Conservation (phyloP, 37 sponge, comb jelly and placozoan species). For the Axinella damicornis region DNA sequence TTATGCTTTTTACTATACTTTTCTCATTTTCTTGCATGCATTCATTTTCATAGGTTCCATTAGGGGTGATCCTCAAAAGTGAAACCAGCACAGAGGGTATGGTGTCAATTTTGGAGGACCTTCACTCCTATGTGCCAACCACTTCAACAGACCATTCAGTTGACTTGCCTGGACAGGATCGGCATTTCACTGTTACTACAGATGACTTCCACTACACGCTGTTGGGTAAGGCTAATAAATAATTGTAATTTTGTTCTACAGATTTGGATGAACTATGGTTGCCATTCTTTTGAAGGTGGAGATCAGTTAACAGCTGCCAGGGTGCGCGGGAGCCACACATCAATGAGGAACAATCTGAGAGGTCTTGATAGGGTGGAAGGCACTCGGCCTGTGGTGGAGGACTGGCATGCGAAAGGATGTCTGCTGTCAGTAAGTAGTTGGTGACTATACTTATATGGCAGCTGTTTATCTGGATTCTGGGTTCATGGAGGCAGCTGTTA, state of each 20-base stretch:
- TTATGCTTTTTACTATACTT: too few species aligned
- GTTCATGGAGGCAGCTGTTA: too few species aligned
- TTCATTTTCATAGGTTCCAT: neutral
- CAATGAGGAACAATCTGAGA: neutral
- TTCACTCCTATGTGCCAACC: conserved; percentile 12
- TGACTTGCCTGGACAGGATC: too few species aligned
- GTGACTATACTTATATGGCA: too few species aligned
- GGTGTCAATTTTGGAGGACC: conserved; percentile 15
- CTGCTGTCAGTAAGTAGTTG: too few species aligned
- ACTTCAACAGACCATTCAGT: conserved; percentile 13
- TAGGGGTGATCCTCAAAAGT: neutral
- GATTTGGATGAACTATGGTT: too few species aligned
- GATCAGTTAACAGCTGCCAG: conserved; percentile 31
- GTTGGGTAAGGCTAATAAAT: neutral
- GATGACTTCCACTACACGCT: too few species aligned
- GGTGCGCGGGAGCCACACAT: neutral
- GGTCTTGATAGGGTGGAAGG: neutral
- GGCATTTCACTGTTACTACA: too few species aligned
- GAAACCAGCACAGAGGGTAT: neutral
- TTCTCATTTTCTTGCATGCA: too few species aligned
- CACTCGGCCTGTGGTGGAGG: conserved; percentile 1
- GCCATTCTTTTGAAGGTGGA: too few species aligned
- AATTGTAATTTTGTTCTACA: too few species aligned
- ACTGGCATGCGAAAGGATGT: conserved; percentile 33
- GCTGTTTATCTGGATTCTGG: too few species aligned